Evolutionary conservation across 2,797 vertebrate genomes (phyloP), one percentile per base, ranked within the genome.

Genomic region (Tokudaia tokunoshimensis): DNA sequence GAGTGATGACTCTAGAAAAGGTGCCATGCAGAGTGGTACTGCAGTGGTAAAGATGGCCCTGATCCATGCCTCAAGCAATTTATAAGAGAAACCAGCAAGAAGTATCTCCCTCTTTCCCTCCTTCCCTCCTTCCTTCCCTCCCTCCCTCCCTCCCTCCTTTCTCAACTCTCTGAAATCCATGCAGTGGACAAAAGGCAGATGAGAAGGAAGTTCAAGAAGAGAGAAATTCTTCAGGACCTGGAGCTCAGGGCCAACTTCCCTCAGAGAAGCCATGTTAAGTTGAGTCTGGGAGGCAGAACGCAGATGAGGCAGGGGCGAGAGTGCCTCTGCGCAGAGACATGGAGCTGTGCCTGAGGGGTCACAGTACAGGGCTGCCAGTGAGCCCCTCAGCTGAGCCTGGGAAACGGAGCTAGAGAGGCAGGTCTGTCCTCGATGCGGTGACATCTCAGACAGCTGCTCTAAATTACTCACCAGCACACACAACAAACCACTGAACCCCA

Each of bases 401-500:
- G 26, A 91, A 65, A 87, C 20, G 3, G 80, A 86, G 78, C 31
- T 55, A 61, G 67, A 82, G 85, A 94, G 76, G 17, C 67, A 93
- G 83, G 26, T 55, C 91, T 92, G 19, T 55, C 31, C 84, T 75
- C 50, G 41, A 24, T 50, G 55, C 47, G 65, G 12, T 94, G 75
- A 72, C 80, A 31, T 85, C 81, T 52, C 37, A 93, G 20, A 91
- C 57, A 94, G 70, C 72, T 47, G 88, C n/a, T 94, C 80, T 95
- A 78, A 34, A 86, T 95, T 91, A 90, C 84, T 97, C 95, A 96
- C 87, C 86, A 17, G 86, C 72, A 91, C 96, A 94, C 61, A 96
- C 94, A 96, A 95, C 89, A 95, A 95, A 70, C 89, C 12, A 13
- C 9, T 92, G 88, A 97, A 95, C 94, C 87, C 94, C 75, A 97